Conservation (phyloP, 2,888 invertebrate genomes). For the Tanypteryx hageni region DNA sequence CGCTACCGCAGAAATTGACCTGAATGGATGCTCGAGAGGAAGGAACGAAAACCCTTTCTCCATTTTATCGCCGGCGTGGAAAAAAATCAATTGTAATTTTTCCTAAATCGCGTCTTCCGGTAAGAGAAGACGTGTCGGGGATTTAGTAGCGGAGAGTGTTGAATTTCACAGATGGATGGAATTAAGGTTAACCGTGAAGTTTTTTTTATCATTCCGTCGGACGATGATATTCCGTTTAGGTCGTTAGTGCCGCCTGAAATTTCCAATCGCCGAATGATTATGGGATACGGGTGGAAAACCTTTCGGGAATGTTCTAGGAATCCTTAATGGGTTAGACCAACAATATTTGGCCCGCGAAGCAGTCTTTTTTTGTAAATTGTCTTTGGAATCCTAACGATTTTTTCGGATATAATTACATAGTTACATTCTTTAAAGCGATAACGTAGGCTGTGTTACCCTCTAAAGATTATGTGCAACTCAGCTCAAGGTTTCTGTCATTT, state of each 20-base stretch:
- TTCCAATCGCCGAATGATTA: neutral
- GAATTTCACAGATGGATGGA: neutral
- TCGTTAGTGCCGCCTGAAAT: neutral
- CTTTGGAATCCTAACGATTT: too few species aligned
- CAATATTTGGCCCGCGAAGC: too few species aligned
- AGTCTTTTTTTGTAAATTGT: too few species aligned
- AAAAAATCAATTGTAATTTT: neutral
- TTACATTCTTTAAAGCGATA: too few species aligned
- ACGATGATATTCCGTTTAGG: neutral
- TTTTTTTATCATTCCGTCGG: neutral
- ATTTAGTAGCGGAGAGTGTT: neutral
- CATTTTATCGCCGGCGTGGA: neutral
- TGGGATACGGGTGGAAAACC: neutral
- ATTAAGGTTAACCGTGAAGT: neutral
- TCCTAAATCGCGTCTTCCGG: neutral
- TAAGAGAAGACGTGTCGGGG: neutral
- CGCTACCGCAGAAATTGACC: slow-evolving; percentile 14
- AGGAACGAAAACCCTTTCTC: neutral
- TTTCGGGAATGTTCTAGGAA: too few species aligned
- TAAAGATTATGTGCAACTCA: too few species aligned
- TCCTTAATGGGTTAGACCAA: too few species aligned
- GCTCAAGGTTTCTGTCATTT: too few species aligned
- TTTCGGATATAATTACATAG: too few species aligned
- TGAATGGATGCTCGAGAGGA: neutral
- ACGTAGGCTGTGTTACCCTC: too few species aligned